Percentiles rank a stretch among this genome's conserved stretches.
Evolutionary conservation across 2,113 vertebrate genomes (phyloP).

Genomic region (Peromyscus polionotus): DNA sequence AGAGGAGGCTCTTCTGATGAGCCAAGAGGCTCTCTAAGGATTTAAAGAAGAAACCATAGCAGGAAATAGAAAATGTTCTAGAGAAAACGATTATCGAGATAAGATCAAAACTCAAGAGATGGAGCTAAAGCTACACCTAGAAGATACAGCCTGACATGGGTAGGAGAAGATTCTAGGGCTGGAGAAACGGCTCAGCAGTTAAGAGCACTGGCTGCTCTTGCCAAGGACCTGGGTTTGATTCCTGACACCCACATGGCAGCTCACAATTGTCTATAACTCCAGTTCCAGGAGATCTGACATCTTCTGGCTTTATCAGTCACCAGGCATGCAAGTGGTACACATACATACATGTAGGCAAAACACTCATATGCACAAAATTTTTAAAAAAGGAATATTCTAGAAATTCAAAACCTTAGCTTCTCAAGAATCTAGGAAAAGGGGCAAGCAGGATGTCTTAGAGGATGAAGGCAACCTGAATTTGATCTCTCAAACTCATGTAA

Average conservation of each 20-base stretch:
- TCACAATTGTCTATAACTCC: not conserved
- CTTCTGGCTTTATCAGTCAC: not conserved
- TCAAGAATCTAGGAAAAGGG: not conserved
- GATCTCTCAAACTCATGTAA: not conserved
- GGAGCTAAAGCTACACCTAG: not conserved
- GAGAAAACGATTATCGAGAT: not conserved
- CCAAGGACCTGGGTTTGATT: not conserved
- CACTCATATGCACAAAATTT: not conserved
- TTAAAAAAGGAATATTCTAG: not conserved
- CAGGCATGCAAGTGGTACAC: not conserved
- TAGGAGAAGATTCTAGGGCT: not conserved
- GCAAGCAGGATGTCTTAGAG: not conserved
- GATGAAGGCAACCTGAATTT: not conserved
- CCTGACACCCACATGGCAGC: not conserved
- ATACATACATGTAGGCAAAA: not conserved
- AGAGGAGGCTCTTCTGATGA: not conserved
- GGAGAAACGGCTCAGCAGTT: not conserved
- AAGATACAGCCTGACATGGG: not conserved
- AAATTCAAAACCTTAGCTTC: not conserved
- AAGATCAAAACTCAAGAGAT: not conserved
- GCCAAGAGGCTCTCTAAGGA: not conserved
- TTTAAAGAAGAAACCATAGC: constrained; percentile 26
- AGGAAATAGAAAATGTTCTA: constrained; percentile 45
- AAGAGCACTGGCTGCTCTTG: not conserved
- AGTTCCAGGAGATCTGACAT: not conserved